Evolutionary conservation across 2,888 invertebrate genomes (phyloP).

Genomic region (Caenorhabditis sp.): DNA sequence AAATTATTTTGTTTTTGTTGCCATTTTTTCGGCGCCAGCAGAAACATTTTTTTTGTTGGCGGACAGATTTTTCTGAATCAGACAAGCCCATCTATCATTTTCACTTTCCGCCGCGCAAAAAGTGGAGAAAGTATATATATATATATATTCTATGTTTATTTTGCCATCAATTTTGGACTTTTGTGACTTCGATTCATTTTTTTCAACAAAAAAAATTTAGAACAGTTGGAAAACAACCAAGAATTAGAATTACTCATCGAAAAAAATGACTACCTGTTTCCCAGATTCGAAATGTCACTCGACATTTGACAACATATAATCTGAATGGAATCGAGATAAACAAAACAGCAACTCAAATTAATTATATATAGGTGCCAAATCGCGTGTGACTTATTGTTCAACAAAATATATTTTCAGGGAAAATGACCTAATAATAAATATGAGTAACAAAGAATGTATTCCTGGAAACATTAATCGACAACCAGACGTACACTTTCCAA

Average conservation of each 20-base stretch:
- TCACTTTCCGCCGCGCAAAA: conserved; percentile 23
- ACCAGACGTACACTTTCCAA: no score
- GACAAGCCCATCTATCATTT: conserved; percentile 39
- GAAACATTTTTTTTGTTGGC: conserved; percentile 8
- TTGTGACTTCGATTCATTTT: not conserved
- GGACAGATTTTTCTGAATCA: conserved; percentile 15
- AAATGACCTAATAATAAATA: no score
- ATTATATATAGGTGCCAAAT: no score
- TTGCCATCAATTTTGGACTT: not conserved
- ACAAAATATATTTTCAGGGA: no score
- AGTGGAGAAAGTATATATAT: conserved; percentile 26
- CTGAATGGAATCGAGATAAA: no score
- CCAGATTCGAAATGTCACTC: no score
- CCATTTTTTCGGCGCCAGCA: not conserved
- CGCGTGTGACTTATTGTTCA: no score
- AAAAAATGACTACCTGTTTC: no score
- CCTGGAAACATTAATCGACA: no score
- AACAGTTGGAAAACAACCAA: not conserved
- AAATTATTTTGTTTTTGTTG: not conserved
- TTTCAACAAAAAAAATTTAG: not conserved
- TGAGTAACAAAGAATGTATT: no score
- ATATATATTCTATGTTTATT: conserved; percentile 2
- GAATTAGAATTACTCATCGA: not conserved
- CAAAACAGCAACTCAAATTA: no score
- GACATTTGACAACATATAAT: no score